Conservation (phyloP, 2,888 invertebrate species). For the Caenorhabditis drosophilae region DNA sequence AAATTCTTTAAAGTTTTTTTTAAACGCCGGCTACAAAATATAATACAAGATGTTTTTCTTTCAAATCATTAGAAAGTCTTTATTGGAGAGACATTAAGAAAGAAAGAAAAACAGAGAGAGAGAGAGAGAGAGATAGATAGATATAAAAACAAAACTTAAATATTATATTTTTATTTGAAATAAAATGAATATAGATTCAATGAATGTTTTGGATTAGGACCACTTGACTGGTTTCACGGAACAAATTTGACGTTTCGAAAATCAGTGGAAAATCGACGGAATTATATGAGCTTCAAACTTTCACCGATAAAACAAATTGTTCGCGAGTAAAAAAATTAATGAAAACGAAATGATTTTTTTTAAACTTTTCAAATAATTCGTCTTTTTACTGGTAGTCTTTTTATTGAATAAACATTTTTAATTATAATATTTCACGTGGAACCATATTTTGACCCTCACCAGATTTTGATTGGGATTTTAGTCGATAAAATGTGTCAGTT, state of each 20-base stretch:
- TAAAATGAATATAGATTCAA: too few species aligned
- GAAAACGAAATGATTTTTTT: neutral
- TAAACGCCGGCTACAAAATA: too few species aligned
- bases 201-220: slow-evolving; percentile 83
- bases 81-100: too few species aligned
- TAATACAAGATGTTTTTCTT: too few species aligned
- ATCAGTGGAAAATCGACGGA: slow-evolving; percentile 78
- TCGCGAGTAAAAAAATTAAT: slow-evolving; percentile 59
- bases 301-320: slow-evolving; percentile 69
- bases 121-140: too few species aligned
- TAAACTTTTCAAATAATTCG: neutral
- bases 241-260: slow-evolving; percentile 81
- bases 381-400: too few species aligned
- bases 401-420: too few species aligned
- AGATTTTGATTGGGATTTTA: slow-evolving; percentile 36
- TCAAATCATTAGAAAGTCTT: too few species aligned
- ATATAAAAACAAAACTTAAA: too few species aligned
- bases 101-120: too few species aligned
- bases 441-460: slow-evolving; percentile 18
- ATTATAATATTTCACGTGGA: slow-evolving; percentile 11
- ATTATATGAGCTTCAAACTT: slow-evolving; percentile 71
- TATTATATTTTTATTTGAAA: too few species aligned
- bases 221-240: slow-evolving; percentile 82
- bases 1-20: too few species aligned
- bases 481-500: slow-evolving; percentile 43